Evolutionary conservation across 92 coral and sea anemone genomes (phyloP).

Genomic region (Isaurus tuberculatus): DNA sequence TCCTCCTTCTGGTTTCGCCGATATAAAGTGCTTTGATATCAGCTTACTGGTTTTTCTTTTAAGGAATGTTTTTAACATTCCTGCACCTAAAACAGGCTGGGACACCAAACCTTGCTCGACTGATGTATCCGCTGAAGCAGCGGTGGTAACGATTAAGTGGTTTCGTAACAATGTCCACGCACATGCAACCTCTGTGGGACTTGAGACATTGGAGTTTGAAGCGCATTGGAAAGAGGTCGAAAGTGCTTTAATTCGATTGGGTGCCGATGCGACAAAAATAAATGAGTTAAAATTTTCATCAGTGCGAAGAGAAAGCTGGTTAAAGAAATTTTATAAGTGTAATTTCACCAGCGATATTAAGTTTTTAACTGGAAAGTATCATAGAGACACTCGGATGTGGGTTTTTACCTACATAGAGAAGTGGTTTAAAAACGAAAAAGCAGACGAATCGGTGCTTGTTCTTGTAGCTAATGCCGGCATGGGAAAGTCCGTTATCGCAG

Average conservation of each 20-base stretch:
- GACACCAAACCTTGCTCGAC: slow-evolving; percentile 43
- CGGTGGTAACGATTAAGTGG: slow-evolving; percentile 52
- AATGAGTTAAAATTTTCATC: slow-evolving; percentile 6
- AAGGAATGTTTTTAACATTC: slow-evolving; percentile 56
- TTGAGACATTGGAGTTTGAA: slow-evolving; percentile 25
- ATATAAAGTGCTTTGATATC: slow-evolving; percentile 56
- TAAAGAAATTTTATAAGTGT: slow-evolving; percentile 54
- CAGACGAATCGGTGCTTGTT: slow-evolving; percentile 62
- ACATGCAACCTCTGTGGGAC: slow-evolving; percentile 25
- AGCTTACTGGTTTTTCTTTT: slow-evolving; percentile 50
- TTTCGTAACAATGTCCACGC: slow-evolving; percentile 53
- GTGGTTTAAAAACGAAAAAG: slow-evolving; percentile 59
- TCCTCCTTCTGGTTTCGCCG: slow-evolving; percentile 34
- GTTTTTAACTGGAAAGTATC: slow-evolving; percentile 37
- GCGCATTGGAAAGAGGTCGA: slow-evolving; percentile 35
- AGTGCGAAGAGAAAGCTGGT: slow-evolving; percentile 31
- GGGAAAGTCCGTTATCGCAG: slow-evolving; percentile 81
- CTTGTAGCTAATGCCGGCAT: slow-evolving; percentile 73
- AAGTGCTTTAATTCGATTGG: slow-evolving; percentile 42
- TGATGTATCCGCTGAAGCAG: slow-evolving; percentile 59
- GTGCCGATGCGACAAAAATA: slow-evolving; percentile 36
- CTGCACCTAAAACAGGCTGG: slow-evolving; percentile 64
- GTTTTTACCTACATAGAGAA: slow-evolving; percentile 53
- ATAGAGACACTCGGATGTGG: slow-evolving; percentile 70
- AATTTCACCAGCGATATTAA: slow-evolving; percentile 65